A percentile compares a stretch with the other conserved stretches of the same genome.
Evolutionary conservation across 2,113 vertebrate species (phyloP).

Genomic region (Stegostoma tigrinum): DNA sequence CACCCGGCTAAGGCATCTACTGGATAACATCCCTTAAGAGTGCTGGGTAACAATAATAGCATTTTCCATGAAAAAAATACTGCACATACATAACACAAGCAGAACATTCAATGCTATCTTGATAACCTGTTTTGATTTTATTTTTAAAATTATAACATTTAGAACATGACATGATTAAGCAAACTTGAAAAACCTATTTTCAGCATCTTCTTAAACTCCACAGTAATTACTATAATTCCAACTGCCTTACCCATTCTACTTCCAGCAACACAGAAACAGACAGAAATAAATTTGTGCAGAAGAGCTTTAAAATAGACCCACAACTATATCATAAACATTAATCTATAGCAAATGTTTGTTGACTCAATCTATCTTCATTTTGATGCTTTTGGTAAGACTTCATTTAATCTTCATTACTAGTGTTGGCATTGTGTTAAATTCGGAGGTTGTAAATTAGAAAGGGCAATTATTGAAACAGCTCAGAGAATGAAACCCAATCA

Average conservation of each 20-base stretch:
- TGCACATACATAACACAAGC: background rate
- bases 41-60: background rate
- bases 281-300: conserved; percentile 20
- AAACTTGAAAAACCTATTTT: background rate
- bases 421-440: conserved; percentile 22
- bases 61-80: background rate
- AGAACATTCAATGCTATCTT: background rate
- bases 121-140: background rate
- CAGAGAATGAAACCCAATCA: background rate
- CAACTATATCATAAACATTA: background rate
- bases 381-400: conserved; percentile 16
- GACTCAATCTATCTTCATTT: conserved; percentile 28
- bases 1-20: background rate
- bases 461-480: conserved; percentile 15
- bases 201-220: conserved; percentile 7
- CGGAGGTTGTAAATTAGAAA: conserved; percentile 14
- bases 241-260: background rate
- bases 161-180: background rate
- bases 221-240: conserved; percentile 17
- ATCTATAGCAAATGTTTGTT: conserved; percentile 26
- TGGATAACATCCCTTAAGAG: background rate
- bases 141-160: conserved; percentile 17
- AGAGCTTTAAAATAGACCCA: conserved; percentile 25
- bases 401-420: conserved; percentile 27
- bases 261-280: background rate